Percentiles rank a stretch among this genome's conserved stretches.
These are phyloP conservation scores for Vulpes vulpes DNA, from an alignment of 2,113 vertebrate species.

Conservation along the genomic window DNA sequence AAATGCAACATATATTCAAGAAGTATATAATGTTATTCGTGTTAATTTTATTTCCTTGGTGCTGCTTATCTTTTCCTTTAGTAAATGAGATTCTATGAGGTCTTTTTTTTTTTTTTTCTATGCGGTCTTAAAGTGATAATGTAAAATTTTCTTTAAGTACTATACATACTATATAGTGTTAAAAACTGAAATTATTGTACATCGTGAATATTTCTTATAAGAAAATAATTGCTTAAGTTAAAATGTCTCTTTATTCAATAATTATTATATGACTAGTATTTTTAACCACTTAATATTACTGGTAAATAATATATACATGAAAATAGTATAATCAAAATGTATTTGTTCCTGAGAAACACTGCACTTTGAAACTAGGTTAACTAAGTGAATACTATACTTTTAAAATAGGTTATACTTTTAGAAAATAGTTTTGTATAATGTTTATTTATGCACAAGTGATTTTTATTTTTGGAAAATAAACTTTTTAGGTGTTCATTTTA, in stretches of 20 bases:
- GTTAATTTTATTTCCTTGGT: background rate
- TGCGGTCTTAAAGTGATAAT: background rate
- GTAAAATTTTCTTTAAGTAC: background rate
- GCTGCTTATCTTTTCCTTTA: background rate
- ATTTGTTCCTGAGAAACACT: background rate
- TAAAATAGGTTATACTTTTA: background rate
- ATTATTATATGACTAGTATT: background rate
- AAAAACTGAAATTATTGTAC: background rate
- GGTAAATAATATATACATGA: background rate
- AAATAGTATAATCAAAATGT: background rate
- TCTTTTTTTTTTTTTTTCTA: background rate
- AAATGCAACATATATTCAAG: background rate
- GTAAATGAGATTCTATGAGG: background rate
- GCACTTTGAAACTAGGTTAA: background rate
- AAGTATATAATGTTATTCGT: background rate
- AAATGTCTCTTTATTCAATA: background rate
- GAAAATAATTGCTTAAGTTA: background rate
- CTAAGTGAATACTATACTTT: background rate
- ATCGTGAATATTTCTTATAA: background rate
- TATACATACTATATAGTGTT: background rate
- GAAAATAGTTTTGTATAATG: background rate
- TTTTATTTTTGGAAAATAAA: conserved; percentile 24
- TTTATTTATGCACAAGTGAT: background rate
- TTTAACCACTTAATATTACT: background rate
- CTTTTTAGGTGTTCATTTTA: background rate